Conservation (phyloP, 2,113 vertebrate species). For the Neopipo cinnamomea region DNA sequence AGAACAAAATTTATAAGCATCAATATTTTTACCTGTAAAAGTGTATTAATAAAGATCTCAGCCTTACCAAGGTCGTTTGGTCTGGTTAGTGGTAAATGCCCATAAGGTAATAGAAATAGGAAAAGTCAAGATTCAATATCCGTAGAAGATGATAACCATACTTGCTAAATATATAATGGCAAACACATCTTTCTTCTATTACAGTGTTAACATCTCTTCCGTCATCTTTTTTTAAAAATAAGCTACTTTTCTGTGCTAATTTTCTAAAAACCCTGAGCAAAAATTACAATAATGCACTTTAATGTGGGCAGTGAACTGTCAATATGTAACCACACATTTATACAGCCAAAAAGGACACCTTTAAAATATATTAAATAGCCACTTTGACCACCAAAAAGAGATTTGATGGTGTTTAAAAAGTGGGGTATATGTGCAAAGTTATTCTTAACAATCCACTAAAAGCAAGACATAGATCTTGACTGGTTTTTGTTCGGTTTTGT, state of each 20-base stretch:
- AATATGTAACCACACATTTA: slow-evolving; percentile 84
- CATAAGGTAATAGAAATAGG: slow-evolving; percentile 86
- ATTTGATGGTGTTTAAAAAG: slow-evolving; percentile 71
- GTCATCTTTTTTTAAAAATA: slow-evolving; percentile 82
- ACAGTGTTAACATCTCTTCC: slow-evolving; percentile 84
- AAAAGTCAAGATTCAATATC: slow-evolving; percentile 84
- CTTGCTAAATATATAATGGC: slow-evolving; percentile 82
- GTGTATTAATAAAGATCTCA: slow-evolving; percentile 85
- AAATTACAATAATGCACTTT: slow-evolving; percentile 96
- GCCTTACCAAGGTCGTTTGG: slow-evolving; percentile 93
- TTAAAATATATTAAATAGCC: slow-evolving; percentile 78
- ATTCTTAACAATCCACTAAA: slow-evolving; percentile 80
- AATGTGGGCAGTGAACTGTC: slow-evolving; percentile 91
- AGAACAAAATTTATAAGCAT: slow-evolving; percentile 94
- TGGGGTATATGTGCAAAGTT: slow-evolving; percentile 80
- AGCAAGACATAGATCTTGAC: slow-evolving; percentile 79
- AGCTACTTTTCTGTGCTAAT: slow-evolving; percentile 87
- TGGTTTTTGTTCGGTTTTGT: slow-evolving; percentile 59
- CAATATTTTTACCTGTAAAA: slow-evolving; percentile 90
- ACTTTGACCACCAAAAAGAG: slow-evolving; percentile 71
- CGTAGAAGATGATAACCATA: slow-evolving; percentile 81
- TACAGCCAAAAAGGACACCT: slow-evolving; percentile 78
- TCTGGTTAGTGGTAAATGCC: slow-evolving; percentile 97
- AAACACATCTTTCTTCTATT: slow-evolving; percentile 80
- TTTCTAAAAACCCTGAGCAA: slow-evolving; percentile 96